Base-by-base conservation (phyloP, 1,140 invertebrate genomes). In the Drosophila tropicalis region DNA sequence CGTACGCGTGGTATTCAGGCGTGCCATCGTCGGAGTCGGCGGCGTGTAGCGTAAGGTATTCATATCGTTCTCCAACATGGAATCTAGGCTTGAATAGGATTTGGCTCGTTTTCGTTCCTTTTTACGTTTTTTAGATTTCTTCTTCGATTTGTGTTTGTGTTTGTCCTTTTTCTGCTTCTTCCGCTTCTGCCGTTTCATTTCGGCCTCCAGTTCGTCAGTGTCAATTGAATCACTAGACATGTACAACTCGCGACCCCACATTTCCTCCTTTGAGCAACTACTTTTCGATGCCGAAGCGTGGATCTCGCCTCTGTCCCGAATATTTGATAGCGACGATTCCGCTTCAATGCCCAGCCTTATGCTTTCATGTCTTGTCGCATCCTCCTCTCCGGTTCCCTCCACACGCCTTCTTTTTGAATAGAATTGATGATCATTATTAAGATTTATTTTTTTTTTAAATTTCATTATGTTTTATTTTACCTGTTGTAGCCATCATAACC, bases 101-200 rank as follows among this genome's bases (percentile, higher is more conserved):
- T 94, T 93, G 15, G 95, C 95, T 44, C 93, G 91, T 44, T 95
- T 94, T 44, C 93, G 92, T 40, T 95, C 94, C 76, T 95, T 95
- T 2, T 93, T 93, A 80, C 95, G 94, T 70, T 94, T 94, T 81
- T 96, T 96, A 10, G 95, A 95, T 91, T 96, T 96, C 91, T 96
- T 96, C 89, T 95, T 96, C 90, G 94, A 92, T 81, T 93, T 90
- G 40, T 89, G 83, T 67, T 92, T 92, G 56, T 92, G 91, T 44
- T 92, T 92, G 44, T 92, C 91, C 93, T 94, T 93, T 82, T 94
- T 95, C 72, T 95, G 94, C 68, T 96, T 96, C 76, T 96, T 96
- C 61, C 89, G 89, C 51, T 92, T 92, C 22, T 91, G 90, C 15
- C 90, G 70, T 58, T 90, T 86, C 89, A 92, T 81, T 76, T 91